phyloP scores from a whole-genome alignment of 2,888 invertebrate genomes.

The Polydrusus tereticollis region DNA sequence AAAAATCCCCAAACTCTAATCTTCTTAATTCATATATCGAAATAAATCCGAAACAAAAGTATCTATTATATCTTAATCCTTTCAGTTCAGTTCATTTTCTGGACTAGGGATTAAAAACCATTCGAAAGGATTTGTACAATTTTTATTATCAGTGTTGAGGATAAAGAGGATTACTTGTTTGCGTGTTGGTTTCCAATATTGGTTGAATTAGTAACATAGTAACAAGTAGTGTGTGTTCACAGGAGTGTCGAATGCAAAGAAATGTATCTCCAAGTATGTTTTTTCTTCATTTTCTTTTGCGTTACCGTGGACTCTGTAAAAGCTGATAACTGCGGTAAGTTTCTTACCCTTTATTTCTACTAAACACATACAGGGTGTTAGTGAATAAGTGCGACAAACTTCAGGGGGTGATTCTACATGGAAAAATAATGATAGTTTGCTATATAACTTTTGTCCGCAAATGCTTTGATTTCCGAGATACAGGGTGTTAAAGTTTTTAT shows the following conservation, averaged over 20 bases:
- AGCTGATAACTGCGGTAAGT: conserved; percentile 2
- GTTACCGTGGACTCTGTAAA: not conserved
- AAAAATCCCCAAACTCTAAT: not conserved
- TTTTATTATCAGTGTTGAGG: not conserved
- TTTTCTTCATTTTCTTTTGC: not conserved
- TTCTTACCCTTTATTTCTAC: too few species aligned
- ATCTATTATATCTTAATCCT: not conserved
- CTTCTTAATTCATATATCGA: not conserved
- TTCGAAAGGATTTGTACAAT: conserved; percentile 2
- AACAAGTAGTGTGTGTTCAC: not conserved
- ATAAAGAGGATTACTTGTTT: conserved; percentile 1
- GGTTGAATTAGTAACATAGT: not conserved
- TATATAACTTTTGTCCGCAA: too few species aligned
- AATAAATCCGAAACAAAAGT: not conserved
- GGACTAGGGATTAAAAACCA: not conserved
- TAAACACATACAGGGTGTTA: too few species aligned
- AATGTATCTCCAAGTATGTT: not conserved
- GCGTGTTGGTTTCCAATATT: not conserved
- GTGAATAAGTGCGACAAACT: too few species aligned
- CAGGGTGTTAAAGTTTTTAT: too few species aligned
- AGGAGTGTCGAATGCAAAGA: not conserved
- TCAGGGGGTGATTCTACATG: too few species aligned
- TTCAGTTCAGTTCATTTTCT: not conserved
- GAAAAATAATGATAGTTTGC: too few species aligned
- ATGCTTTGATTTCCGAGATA: too few species aligned